Base-by-base conservation (phyloP, 92 coral and sea anemone genomes). In the Zoanthus gigantus region DNA sequence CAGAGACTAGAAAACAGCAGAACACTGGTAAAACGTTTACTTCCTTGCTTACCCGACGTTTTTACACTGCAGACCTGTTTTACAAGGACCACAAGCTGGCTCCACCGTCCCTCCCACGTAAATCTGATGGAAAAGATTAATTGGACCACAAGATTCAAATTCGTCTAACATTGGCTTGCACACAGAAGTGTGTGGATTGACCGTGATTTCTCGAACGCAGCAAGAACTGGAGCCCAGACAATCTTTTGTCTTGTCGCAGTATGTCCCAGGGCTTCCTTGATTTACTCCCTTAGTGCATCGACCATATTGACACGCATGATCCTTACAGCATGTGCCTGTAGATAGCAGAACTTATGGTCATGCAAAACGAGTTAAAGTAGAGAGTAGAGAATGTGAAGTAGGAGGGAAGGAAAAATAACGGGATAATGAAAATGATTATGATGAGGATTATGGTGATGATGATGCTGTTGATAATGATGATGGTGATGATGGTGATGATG, bases 71-170 rank as follows among this genome's bases (percentile, higher is more conserved):
- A 95, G 86, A 13, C 94, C 96, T 47, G 87, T 86, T 73, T 95
- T 95, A 50, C 98, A 95, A 14, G 98, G 98, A 14, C 98, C 98
- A 74, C 98, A 95, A 42, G 93, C 96, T n/a, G 98, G 96, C 75
- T 95, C 96, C 53, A 95, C 98, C 88, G 78, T 89, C 6, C 98
- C 98, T 45, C 94, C 98, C 3, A 79, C 83, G 89, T 95, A 95
- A 42, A 95, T 79, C 76, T 91, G 98, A 68, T 93, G 98, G 37
- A 95, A 95, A 44, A 95, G 84, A 74, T 95, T 95, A 73, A 95
- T 95, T 67, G 98, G 98, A 13, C 98, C 98, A 65, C 98, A 95
- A 17, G 98, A 95, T 77, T 95, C 98, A 72, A 82, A 95, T 78
- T 95, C 96, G 14, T 93, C 72, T 4, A 95, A 74, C 96, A 95